These are phyloP conservation scores for Plebejus melissa DNA, from an alignment of 2,888 invertebrate genomes.

Conservation along the genomic window DNA sequence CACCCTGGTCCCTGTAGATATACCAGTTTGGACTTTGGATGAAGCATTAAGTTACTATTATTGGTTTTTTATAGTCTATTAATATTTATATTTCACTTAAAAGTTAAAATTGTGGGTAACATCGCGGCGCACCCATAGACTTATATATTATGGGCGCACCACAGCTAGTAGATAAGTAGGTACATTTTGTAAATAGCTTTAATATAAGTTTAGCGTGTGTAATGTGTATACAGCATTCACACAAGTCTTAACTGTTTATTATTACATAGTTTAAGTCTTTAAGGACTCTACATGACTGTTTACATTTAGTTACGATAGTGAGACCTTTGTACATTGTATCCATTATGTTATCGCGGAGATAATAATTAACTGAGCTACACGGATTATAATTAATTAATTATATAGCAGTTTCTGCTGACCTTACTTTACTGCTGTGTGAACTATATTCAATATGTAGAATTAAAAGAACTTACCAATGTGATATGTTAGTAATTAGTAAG, in stretches of 20 bases:
- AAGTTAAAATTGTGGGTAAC: too few species aligned
- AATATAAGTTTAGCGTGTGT: too few species aligned
- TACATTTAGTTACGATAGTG: constrained; percentile 4
- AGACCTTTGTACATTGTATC: constrained; percentile 23
- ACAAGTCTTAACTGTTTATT: background rate
- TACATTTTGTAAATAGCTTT: too few species aligned
- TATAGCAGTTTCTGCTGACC: background rate
- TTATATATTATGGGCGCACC: too few species aligned
- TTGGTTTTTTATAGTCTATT: too few species aligned
- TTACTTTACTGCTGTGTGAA: background rate
- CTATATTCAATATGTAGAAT: background rate
- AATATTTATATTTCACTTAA: too few species aligned
- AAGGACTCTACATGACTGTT: constrained; percentile 1
- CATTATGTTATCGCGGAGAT: background rate
- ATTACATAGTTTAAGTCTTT: background rate
- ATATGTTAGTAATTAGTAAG: background rate
- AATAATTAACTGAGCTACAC: background rate
- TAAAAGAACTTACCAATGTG: background rate
- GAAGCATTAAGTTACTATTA: too few species aligned
- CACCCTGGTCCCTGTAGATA: too few species aligned
- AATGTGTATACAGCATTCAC: background rate
- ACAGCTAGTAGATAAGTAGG: too few species aligned
- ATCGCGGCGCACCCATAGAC: too few species aligned
- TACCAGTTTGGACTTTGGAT: too few species aligned
- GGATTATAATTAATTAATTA: constrained; percentile 5